phyloP scores from a whole-genome alignment of 2,113 vertebrate genomes.

The Albula glossodonta region DNA sequence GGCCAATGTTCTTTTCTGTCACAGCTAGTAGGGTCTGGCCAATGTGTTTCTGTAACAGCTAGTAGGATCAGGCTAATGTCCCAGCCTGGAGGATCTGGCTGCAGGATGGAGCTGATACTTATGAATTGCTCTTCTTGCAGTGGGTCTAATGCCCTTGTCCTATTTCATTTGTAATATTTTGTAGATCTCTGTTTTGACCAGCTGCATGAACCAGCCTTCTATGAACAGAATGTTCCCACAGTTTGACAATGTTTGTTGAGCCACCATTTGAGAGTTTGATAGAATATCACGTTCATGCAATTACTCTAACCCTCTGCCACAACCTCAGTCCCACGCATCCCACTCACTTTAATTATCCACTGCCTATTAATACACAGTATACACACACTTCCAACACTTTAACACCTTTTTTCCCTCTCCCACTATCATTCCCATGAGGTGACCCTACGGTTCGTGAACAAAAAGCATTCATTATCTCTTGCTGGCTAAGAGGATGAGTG shows the following conservation, averaged over 20 bases:
- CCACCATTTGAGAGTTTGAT: background rate
- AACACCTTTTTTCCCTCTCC: background rate
- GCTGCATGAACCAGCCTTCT: conserved; percentile 3
- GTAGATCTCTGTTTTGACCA: conserved; percentile 1
- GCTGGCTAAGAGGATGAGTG: background rate
- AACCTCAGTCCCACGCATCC: background rate
- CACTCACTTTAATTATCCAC: background rate
- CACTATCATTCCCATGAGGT: conserved; percentile 10
- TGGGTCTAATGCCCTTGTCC: background rate
- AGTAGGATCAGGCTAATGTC: background rate
- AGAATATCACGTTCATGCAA: background rate
- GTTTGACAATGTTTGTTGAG: background rate
- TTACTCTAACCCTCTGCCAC: background rate
- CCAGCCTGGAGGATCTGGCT: background rate
- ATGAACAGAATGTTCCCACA: background rate
- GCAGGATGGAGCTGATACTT: background rate
- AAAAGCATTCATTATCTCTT: conserved; percentile 22
- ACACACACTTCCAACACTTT: background rate
- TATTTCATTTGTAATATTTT: background rate
- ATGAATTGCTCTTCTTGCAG: background rate
- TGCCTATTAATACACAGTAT: background rate
- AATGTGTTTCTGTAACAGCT: background rate
- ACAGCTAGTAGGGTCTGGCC: background rate
- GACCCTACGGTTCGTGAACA: background rate
- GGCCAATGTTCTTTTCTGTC: background rate